These are phyloP conservation scores for Leucophenga varia DNA, from an alignment of 1,140 invertebrate species.

Conservation along the genomic window DNA sequence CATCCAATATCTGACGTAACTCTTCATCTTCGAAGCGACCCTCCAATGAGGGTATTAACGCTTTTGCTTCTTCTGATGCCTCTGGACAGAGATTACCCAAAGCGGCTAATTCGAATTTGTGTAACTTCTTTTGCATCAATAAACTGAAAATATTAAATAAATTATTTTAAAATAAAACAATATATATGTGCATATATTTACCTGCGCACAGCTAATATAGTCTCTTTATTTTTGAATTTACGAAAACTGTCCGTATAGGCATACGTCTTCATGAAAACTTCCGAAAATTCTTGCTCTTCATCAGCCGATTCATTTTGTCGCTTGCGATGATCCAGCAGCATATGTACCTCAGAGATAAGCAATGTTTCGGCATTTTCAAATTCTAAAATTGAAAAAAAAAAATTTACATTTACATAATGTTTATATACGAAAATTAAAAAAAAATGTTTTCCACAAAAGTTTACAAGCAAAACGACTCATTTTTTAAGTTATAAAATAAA, in stretches of 20 bases:
- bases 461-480: background rate
- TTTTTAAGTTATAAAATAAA: too few relatives aligned
- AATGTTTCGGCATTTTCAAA: conserved; percentile 98
- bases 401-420: background rate
- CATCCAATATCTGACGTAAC: conserved; percentile 88
- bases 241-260: conserved; percentile 95
- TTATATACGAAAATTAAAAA: conserved; percentile 1
- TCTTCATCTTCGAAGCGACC: conserved; percentile 96
- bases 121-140: conserved; percentile 92
- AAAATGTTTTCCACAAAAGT: background rate
- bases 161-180: background rate
- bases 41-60: conserved; percentile 93
- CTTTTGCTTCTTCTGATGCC: conserved; percentile 96
- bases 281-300: conserved; percentile 97
- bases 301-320: conserved; percentile 97
- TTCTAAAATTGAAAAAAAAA: conserved; percentile 66
- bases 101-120: conserved; percentile 98
- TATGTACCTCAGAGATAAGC: conserved; percentile 96
- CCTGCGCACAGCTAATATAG: conserved; percentile 91
- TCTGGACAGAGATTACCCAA: conserved; percentile 97
- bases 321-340: conserved; percentile 96
- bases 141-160: conserved; percentile 66
- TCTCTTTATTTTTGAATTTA: conserved; percentile 98
- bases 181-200: conserved; percentile 36
- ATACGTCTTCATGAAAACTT: conserved; percentile 97